Conservation (phyloP, 2,888 invertebrate species). For the Drosophila recens region DNA sequence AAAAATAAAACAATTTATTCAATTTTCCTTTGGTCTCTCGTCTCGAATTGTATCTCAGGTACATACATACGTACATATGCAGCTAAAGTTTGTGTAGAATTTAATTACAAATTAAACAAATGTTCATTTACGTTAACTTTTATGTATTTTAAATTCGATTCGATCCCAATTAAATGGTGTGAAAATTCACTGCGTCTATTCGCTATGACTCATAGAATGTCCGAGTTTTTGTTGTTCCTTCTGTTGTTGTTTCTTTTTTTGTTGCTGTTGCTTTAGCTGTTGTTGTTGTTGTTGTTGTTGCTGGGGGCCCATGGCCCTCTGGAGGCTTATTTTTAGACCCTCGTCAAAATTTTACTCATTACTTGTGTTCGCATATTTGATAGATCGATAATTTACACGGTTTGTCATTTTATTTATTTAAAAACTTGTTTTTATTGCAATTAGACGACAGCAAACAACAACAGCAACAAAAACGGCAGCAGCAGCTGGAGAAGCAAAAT, state of each 20-base stretch:
- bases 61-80: not conserved
- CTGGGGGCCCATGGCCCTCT: conserved; percentile 31
- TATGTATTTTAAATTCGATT: conserved; percentile 8
- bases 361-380: conserved; percentile 25
- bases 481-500: not conserved
- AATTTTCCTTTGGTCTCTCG: conserved; percentile 4
- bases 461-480: not conserved
- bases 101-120: conserved; percentile 1
- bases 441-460: conserved; percentile 4
- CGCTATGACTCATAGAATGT: conserved; percentile 49
- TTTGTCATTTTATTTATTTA: not conserved
- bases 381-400: conserved; percentile 64
- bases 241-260: conserved; percentile 10
- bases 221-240: conserved; percentile 12
- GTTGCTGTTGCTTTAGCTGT: conserved; percentile 11
- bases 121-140: not conserved
- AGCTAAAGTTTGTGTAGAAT: not conserved
- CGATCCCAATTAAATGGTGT: conserved; percentile 32
- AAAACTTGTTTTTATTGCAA: conserved; percentile 18
- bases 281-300: conserved; percentile 19
- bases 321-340: conserved; percentile 67
- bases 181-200: conserved; percentile 40
- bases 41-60: conserved; percentile 6
- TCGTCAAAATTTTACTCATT: conserved; percentile 26
- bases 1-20: not conserved